phyloP scores from a whole-genome alignment of 2,113 vertebrate species.

The Silurus meridionalis region DNA sequence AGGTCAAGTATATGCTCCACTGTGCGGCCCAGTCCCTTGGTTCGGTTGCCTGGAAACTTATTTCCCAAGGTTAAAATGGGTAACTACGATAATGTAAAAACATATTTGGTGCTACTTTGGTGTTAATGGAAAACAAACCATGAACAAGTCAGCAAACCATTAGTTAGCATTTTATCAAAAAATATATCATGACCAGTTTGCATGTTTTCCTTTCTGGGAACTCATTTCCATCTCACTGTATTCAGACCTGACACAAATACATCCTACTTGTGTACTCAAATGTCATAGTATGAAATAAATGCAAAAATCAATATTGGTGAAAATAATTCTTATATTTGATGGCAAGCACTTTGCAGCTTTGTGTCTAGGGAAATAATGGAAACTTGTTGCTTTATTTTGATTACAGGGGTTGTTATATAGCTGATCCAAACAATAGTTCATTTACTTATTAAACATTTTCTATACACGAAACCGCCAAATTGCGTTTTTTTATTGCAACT shows the following conservation, averaged over 20 bases:
- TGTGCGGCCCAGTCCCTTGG: neutral
- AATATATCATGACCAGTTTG: neutral
- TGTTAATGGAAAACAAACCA: neutral
- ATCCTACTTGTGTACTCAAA: conserved; percentile 1
- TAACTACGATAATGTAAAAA: neutral
- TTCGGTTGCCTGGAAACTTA: neutral
- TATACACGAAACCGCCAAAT: too few relatives aligned
- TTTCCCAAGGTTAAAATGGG: neutral
- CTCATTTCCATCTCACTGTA: neutral
- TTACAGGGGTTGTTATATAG: too few relatives aligned
- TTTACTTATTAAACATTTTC: too few relatives aligned
- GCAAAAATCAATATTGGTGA: conserved; percentile 8
- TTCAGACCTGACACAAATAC: conserved; percentile 13
- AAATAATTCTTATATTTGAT: neutral
- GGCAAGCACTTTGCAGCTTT: neutral
- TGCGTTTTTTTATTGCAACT: too few relatives aligned
- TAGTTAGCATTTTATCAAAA: neutral
- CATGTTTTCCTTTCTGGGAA: neutral
- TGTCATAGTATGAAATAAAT: neutral
- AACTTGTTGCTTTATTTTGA: too few relatives aligned
- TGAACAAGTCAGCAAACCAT: neutral
- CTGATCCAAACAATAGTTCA: too few relatives aligned
- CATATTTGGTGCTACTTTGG: neutral
- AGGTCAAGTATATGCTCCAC: neutral
- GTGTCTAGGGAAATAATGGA: neutral